Base-by-base conservation (phyloP, 2,888 invertebrate genomes). In the Neoitamus cyanurus region DNA sequence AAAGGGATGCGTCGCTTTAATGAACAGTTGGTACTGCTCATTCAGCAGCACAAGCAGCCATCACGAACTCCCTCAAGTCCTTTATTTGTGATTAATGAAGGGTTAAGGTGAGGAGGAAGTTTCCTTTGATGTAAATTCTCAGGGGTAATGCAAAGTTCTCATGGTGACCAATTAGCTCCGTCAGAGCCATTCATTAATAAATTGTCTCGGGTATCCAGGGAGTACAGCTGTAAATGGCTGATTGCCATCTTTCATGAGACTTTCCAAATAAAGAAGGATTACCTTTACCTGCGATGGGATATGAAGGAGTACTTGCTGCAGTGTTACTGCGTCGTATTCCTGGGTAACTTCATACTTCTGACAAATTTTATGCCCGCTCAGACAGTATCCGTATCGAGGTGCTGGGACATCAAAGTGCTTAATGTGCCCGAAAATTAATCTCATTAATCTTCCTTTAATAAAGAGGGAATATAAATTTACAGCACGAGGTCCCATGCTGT, bases 71-170 rank as follows among this genome's bases (percentile, higher is more conserved):
- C 48, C 7, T 7, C 9, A 58, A 9, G 25, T 58, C 58, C 42
- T 37, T 83, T 83, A 69, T 37, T 83, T n/a, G 6, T 83, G 25
- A 68, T 80, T 80, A 80, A 80, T 80, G 68, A 80, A 80, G 80
- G 20, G 36, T 80, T 80, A 58, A 58, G 34, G 11, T 11, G 68
- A 58, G 31, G 20, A 31, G 28, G 13, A 46, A 13, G 46, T 77
- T 77, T 46, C n/a, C 77, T 77, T 77, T 77, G 77, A 46, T 77
- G 36, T 11, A 42, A 77, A 77, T 20, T 77, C 42, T 48, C 42
- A 37, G 37, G 13, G 28, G 42, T 20, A 42, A 42, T 25, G 37
- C 37, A 42, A 42, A 9, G 42, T 9, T 15, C 48, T 48, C 20
- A 48, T 48, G 28, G 77, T 42, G 36, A 25, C 77, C 37, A 77